phyloP scores from a whole-genome alignment of 2,797 vertebrate genomes.

The Saguinus oedipus region DNA sequence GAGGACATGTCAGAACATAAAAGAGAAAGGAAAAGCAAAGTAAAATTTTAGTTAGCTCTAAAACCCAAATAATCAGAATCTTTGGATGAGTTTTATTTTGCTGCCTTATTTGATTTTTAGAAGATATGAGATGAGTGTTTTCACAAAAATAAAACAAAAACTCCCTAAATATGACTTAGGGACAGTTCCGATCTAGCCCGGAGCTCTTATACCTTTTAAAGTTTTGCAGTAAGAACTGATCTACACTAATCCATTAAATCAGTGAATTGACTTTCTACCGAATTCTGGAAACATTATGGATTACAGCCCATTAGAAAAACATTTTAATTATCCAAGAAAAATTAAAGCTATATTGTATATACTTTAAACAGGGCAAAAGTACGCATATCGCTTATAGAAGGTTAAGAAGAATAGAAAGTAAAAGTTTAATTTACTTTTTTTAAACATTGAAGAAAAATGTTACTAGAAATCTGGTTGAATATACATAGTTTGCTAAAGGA shows the following conservation, averaged over 20 bases:
- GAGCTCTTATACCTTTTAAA: not conserved
- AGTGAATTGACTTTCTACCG: not conserved
- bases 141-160: not conserved
- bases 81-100: not conserved
- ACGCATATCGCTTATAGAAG: not conserved
- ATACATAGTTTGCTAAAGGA: not conserved
- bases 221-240: not conserved
- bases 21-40: not conserved
- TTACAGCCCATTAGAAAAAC: not conserved
- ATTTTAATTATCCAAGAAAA: not conserved
- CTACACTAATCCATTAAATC: not conserved
- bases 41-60: not conserved
- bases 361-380: not conserved
- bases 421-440: not conserved
- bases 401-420: not conserved
- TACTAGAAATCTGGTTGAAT: constrained; percentile 5
- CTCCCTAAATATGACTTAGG: not conserved
- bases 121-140: not conserved
- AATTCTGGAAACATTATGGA: not conserved
- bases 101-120: not conserved
- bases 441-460: not conserved
- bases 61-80: not conserved
- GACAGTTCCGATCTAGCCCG: not conserved
- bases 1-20: no score
- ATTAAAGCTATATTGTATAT: not conserved